Percentiles rank a stretch among this genome's conserved stretches.
These are phyloP conservation scores for Melinaea marsaeus DNA, from an alignment of 2,888 invertebrate species.

Conservation along the genomic window DNA sequence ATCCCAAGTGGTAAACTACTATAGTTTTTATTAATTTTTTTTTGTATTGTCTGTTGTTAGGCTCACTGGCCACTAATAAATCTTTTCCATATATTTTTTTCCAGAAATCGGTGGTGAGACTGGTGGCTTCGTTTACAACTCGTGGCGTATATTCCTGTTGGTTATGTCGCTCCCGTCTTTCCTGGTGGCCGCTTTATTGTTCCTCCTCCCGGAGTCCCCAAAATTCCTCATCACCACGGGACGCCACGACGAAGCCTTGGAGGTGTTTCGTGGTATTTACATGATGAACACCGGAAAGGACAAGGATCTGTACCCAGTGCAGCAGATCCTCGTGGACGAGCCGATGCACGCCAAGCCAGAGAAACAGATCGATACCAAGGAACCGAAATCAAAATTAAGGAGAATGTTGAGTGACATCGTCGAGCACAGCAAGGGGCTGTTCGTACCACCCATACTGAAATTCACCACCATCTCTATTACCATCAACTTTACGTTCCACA, in stretches of 20 bases:
- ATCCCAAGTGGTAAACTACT: slow-evolving; percentile 77
- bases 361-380: slow-evolving; percentile 79
- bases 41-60: no score
- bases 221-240: slow-evolving; percentile 91
- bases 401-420: slow-evolving; percentile 87
- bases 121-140: slow-evolving; percentile 87
- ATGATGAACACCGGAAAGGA: slow-evolving; percentile 87
- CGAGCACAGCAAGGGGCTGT: slow-evolving; percentile 89
- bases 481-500: slow-evolving; percentile 95
- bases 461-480: slow-evolving; percentile 91
- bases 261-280: slow-evolving; percentile 89
- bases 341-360: slow-evolving; percentile 68
- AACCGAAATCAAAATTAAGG: slow-evolving; percentile 81
- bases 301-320: slow-evolving; percentile 86
- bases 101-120: slow-evolving; percentile 83
- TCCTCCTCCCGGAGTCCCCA: slow-evolving; percentile 93
- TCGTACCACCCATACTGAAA: slow-evolving; percentile 87
- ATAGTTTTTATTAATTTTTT: neutral
- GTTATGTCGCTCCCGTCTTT: slow-evolving; percentile 94
- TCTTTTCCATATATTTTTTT: slow-evolving; percentile 23
- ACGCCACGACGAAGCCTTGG: slow-evolving; percentile 87
- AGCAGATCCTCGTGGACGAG: slow-evolving; percentile 81
- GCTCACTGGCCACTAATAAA: no score
- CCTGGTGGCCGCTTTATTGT: slow-evolving; percentile 88
- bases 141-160: slow-evolving; percentile 94